Evolutionary conservation across 2,113 vertebrate genomes (phyloP).

Genomic region (Corydoras maculifer): DNA sequence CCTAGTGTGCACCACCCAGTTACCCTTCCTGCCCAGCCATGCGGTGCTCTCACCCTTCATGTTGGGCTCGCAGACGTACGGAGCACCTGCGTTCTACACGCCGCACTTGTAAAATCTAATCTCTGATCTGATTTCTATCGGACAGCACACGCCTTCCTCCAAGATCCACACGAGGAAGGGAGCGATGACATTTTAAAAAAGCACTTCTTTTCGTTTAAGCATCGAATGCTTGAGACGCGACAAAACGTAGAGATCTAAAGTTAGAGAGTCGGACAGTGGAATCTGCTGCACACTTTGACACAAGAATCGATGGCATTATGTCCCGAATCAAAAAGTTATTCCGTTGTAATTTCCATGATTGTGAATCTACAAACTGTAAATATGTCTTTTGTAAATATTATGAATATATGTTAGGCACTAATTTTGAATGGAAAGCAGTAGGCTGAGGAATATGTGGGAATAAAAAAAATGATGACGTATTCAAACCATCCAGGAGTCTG

Average conservation of each 20-base stretch:
- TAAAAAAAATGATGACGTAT: slow-evolving; percentile 44
- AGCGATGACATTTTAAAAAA: slow-evolving; percentile 1
- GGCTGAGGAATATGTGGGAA: slow-evolving; percentile 46
- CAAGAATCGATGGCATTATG: not conserved
- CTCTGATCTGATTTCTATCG: not conserved
- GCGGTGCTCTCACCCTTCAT: slow-evolving; percentile 91
- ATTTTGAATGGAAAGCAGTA: slow-evolving; percentile 59
- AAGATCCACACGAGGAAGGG: not conserved
- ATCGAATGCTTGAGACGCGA: not conserved
- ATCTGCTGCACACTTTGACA: not conserved
- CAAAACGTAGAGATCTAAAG: not conserved
- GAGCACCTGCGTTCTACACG: slow-evolving; percentile 88
- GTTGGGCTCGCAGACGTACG: slow-evolving; percentile 89
- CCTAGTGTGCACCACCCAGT: slow-evolving; percentile 81
- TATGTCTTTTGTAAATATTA: slow-evolving; percentile 26
- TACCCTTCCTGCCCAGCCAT: slow-evolving; percentile 89
- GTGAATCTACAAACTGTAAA: slow-evolving; percentile 59
- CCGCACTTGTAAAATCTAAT: slow-evolving; percentile 78
- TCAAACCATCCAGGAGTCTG: slow-evolving; percentile 43
- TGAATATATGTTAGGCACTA: slow-evolving; percentile 53
- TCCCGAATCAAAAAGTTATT: slow-evolving; percentile 16
- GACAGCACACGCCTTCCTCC: not conserved
- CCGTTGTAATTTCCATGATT: slow-evolving; percentile 56
- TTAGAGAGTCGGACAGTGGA: slow-evolving; percentile 3
- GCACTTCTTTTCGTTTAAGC: slow-evolving; percentile 20